phyloP scores from a whole-genome alignment of 2,113 vertebrate genomes.

The Taxidea taxus region DNA sequence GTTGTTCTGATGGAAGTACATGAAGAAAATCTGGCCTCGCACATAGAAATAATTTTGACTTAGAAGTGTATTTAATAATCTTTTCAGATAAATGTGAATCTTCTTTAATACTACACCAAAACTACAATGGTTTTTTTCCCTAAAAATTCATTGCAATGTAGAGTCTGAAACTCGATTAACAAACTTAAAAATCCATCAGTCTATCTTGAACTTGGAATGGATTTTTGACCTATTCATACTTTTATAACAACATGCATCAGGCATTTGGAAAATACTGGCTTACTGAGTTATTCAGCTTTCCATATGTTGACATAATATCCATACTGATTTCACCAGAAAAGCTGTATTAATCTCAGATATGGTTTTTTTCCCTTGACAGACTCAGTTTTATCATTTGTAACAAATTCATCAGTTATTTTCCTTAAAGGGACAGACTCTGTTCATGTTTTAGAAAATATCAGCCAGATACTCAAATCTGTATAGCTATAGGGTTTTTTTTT shows the following conservation, averaged over 20 bases:
- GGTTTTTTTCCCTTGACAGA: neutral
- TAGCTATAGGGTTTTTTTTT: neutral
- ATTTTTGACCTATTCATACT: neutral
- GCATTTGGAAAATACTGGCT: neutral
- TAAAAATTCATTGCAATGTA: neutral
- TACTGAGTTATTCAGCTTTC: neutral
- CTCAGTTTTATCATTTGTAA: neutral
- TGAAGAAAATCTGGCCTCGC: neutral
- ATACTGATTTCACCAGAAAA: neutral
- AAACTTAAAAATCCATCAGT: neutral
- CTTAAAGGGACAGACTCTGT: neutral
- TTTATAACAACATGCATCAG: neutral
- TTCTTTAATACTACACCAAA: neutral
- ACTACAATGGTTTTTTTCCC: neutral
- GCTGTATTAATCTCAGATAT: neutral
- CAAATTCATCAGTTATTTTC: neutral
- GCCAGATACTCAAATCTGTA: neutral
- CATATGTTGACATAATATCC: neutral
- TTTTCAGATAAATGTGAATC: neutral
- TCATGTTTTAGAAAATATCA: neutral
- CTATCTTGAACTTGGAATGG: neutral
- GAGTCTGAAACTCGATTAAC: neutral
- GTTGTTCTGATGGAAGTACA: neutral
- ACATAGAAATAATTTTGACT: neutral
- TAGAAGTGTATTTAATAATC: neutral